Percentiles rank a stretch among this genome's conserved stretches.
phyloP scores from a whole-genome alignment of 2,888 invertebrate genomes.

The Chironomus tentans region DNA sequence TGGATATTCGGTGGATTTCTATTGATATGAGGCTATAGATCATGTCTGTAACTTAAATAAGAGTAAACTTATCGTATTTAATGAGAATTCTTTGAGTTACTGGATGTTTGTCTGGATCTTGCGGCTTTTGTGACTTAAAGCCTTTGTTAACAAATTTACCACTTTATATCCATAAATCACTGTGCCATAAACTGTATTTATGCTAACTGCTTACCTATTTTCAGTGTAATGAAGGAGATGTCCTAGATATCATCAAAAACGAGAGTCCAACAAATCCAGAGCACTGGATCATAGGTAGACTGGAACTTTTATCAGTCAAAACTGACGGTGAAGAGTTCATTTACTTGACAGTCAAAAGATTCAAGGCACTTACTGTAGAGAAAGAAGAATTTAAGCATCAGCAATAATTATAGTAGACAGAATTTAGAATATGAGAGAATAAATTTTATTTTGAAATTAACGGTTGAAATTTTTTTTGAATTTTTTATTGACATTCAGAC shows the following conservation, averaged over 20 bases:
- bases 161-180: too few species aligned
- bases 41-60: not conserved
- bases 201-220: conserved; percentile 28
- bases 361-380: conserved; percentile 61
- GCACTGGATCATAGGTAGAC: conserved; percentile 58
- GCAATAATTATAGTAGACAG: not conserved
- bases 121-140: too few species aligned
- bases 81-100: not conserved
- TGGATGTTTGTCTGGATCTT: not conserved
- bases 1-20: not conserved
- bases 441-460: not conserved
- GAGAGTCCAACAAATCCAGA: conserved; percentile 56
- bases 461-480: not conserved
- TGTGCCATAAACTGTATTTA: too few species aligned
- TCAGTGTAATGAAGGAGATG: conserved; percentile 59
- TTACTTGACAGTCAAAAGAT: conserved; percentile 53
- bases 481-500: not conserved
- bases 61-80: conserved; percentile 30
- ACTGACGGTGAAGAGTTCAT: conserved; percentile 49
- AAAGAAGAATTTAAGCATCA: conserved; percentile 47
- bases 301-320: conserved; percentile 51
- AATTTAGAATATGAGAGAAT: not conserved
- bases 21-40: too few species aligned
- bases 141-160: too few species aligned
- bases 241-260: conserved; percentile 67